phyloP scores from a whole-genome alignment of 2,113 vertebrate species.

The Aleadryas rufinucha region DNA sequence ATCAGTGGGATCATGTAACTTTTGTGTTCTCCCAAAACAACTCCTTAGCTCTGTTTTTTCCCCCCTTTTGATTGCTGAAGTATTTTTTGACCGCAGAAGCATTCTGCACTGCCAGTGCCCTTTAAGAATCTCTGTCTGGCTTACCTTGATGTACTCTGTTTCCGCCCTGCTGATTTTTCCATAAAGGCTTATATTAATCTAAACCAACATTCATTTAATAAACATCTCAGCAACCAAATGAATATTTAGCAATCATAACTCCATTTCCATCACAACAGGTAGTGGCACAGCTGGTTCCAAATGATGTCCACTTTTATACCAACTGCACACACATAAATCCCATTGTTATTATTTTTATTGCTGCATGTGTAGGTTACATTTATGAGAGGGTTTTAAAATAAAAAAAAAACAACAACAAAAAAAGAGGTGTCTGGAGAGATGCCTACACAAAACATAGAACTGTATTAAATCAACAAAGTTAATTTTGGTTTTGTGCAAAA shows the following conservation, averaged over 20 bases:
- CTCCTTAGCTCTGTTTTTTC: fast-evolving
- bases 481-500: not conserved
- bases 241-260: not conserved
- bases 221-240: not conserved
- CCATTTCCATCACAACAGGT: not conserved
- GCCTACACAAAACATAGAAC: not conserved
- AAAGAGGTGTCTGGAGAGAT: not conserved
- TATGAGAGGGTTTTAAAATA: not conserved
- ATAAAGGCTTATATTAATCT: not conserved
- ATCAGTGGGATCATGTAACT: not conserved
- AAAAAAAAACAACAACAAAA: not conserved
- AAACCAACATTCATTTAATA: not conserved
- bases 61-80: not conserved
- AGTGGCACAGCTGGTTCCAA: not conserved
- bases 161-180: not conserved
- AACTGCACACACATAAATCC: not conserved
- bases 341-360: not conserved
- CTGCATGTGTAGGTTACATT: not conserved
- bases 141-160: not conserved
- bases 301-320: not conserved
- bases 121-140: not conserved
- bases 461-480: not conserved
- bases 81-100: not conserved
- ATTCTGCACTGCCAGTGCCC: not conserved
- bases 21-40: not conserved